Percentiles rank a stretch among this genome's conserved stretches.
Evolutionary conservation across 2,888 invertebrate species (phyloP).

Genomic region (Hypena proboscidalis): DNA sequence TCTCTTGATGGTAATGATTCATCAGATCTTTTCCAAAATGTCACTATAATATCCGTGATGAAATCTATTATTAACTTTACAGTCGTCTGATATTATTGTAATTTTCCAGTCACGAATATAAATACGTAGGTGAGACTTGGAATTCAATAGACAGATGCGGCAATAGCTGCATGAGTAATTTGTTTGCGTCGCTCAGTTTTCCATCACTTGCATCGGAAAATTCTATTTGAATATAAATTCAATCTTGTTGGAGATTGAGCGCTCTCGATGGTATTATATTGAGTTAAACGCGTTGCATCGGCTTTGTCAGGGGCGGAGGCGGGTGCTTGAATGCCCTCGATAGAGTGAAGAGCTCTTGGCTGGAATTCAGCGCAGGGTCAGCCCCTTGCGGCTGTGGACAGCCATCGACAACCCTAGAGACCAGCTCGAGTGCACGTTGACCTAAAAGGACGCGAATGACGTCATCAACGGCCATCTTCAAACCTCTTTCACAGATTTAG

Average conservation of each 20-base stretch:
- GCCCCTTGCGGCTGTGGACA: constrained; percentile 42
- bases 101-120: constrained; percentile 10
- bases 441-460: constrained; percentile 57
- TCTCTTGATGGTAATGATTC: neutral
- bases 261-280: constrained; percentile 38
- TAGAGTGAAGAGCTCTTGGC: constrained; percentile 43
- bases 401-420: constrained; percentile 46
- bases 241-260: constrained; percentile 20
- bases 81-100: neutral
- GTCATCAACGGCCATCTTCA: constrained; percentile 45
- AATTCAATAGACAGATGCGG: constrained; percentile 6
- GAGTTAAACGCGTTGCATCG: constrained; percentile 44
- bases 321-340: constrained; percentile 37
- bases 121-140: neutral
- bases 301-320: constrained; percentile 45
- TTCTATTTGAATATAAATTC: constrained; percentile 22
- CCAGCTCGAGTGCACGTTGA: constrained; percentile 59
- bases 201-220: constrained; percentile 21
- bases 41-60: neutral
- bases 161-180: constrained; percentile 4
- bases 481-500: constrained; percentile 33
- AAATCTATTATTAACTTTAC: neutral
- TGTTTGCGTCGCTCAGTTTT: constrained; percentile 7
- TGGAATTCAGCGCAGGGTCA: constrained; percentile 48
- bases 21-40: neutral